Evolutionary conservation across 2,113 vertebrate genomes (phyloP).

Genomic region (Carlito syrichta): DNA sequence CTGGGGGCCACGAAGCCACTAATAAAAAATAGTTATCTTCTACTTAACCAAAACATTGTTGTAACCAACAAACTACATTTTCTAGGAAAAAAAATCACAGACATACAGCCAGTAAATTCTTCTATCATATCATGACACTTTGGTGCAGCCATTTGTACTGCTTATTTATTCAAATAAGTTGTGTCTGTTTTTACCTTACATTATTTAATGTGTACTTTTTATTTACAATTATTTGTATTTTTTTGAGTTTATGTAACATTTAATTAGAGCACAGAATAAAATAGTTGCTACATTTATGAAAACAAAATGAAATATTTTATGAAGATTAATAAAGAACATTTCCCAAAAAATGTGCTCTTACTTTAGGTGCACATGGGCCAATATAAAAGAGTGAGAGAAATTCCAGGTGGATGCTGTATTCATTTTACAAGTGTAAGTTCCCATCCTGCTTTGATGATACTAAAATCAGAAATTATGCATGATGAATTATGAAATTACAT

Average conservation of each 20-base stretch:
- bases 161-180: background rate
- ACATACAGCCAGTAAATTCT: background rate
- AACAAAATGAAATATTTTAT: slow-evolving; percentile 23
- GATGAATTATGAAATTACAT: no score
- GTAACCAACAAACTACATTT: slow-evolving; percentile 8
- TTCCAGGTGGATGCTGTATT: background rate
- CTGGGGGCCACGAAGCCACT: slow-evolving; percentile 78
- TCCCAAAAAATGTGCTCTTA: background rate
- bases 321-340: background rate
- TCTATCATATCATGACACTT: background rate
- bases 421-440: background rate
- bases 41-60: background rate
- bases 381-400: background rate
- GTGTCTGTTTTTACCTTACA: background rate
- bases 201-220: slow-evolving; percentile 22
- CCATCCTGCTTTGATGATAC: background rate
- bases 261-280: background rate
- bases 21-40: slow-evolving; percentile 82
- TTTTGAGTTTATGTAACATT: slow-evolving; percentile 25
- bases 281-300: background rate
- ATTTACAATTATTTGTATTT: slow-evolving; percentile 15
- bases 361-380: background rate
- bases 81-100: background rate
- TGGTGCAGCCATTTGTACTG: background rate
- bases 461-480: slow-evolving; percentile 32